phyloP scores from a whole-genome alignment of 2,888 invertebrate genomes.

The Tuta absoluta region DNA sequence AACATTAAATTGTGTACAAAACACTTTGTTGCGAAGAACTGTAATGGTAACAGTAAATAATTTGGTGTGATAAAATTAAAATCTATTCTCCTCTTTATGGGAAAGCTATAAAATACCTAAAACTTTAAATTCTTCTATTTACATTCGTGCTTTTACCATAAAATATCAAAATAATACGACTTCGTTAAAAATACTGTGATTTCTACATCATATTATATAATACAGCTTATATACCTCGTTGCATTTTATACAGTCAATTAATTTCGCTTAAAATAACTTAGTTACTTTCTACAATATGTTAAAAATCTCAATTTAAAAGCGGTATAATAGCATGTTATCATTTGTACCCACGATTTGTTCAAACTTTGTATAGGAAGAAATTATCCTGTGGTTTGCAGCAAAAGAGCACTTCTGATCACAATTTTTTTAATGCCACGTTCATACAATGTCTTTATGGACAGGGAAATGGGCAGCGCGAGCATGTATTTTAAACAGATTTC shows the following conservation, averaged over 20 bases:
- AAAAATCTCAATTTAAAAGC: slow-evolving; percentile 5
- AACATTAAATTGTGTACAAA: not conserved
- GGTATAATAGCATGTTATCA: not conserved
- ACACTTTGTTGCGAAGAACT: slow-evolving; percentile 1
- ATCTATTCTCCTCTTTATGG: not conserved
- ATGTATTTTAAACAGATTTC: too few relatives aligned
- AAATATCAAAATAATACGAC: not conserved
- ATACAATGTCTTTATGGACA: too few relatives aligned
- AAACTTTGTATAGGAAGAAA: not conserved
- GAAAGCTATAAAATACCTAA: not conserved
- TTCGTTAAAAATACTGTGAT: not conserved
- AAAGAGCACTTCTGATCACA: too few relatives aligned
- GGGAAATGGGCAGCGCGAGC: too few relatives aligned
- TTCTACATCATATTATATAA: slow-evolving; percentile 7
- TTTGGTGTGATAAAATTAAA: not conserved
- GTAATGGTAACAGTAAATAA: not conserved
- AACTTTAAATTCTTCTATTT: not conserved
- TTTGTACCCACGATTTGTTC: not conserved
- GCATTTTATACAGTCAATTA: not conserved
- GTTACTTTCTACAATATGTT: not conserved
- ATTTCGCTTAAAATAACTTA: not conserved
- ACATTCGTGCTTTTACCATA: slow-evolving; percentile 6
- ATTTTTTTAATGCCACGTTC: too few relatives aligned
- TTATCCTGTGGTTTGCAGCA: not conserved
- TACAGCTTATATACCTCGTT: not conserved